Evolutionary conservation across 2,888 invertebrate species (phyloP).

Genomic region (Scaptomyza tumidula): DNA sequence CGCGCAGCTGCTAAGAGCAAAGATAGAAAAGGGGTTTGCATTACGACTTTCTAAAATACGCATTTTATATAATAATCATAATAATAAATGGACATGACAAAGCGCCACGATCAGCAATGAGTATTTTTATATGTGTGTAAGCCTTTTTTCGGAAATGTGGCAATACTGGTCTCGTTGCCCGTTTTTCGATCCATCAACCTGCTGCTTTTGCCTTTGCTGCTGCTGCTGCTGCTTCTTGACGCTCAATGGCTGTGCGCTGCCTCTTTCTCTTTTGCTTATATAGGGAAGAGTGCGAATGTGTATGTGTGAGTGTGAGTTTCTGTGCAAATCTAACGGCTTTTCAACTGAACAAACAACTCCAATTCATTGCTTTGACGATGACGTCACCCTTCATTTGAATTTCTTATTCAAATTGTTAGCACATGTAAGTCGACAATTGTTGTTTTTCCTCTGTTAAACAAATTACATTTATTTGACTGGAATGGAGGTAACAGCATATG

Average conservation of each 20-base stretch:
- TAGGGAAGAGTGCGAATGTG: background rate
- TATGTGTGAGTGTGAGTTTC: background rate
- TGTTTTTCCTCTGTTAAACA: background rate
- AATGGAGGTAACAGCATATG: too few relatives aligned
- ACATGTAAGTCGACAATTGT: slow-evolving; percentile 18
- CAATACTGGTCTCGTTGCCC: slow-evolving; percentile 44
- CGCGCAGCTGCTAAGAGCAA: slow-evolving; percentile 28
- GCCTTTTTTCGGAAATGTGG: slow-evolving; percentile 35
- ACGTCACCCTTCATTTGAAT: slow-evolving; percentile 44
- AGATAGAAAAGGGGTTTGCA: slow-evolving; percentile 16
- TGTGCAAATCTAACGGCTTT: slow-evolving; percentile 45
- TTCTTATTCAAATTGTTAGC: slow-evolving; percentile 27
- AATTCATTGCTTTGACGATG: slow-evolving; percentile 44
- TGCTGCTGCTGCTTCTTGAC: slow-evolving; percentile 17
- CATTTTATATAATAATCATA: slow-evolving; percentile 45
- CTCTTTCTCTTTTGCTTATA: slow-evolving; percentile 37
- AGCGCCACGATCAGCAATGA: slow-evolving; percentile 25
- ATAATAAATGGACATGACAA: background rate
- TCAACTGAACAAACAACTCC: slow-evolving; percentile 44
- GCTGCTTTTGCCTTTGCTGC: slow-evolving; percentile 23
- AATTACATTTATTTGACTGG: background rate
- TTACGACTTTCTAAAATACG: slow-evolving; percentile 19
- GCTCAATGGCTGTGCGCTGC: slow-evolving; percentile 2
- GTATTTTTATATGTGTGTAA: background rate
- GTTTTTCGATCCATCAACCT: slow-evolving; percentile 43